Evolutionary conservation across 2,888 invertebrate genomes (phyloP).

Genomic region (Agriopis aurantiaria): DNA sequence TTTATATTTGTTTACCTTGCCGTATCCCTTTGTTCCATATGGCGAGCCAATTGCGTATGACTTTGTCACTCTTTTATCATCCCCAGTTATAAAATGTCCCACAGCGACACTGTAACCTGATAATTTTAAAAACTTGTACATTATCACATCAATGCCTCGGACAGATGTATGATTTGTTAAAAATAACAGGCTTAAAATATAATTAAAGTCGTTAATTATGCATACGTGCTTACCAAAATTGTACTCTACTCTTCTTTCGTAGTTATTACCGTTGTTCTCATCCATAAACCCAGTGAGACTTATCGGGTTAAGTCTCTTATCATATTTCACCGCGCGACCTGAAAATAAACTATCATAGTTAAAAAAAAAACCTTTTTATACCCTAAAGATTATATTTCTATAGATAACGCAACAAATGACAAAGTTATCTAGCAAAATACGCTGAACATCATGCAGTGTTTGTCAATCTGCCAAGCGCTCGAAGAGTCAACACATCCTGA

Average conservation of each 20-base stretch:
- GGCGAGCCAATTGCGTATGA: constrained; percentile 60
- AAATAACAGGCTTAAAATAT: too few relatives aligned
- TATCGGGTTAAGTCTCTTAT: not conserved
- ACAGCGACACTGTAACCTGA: constrained; percentile 66
- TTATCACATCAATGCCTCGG: not conserved
- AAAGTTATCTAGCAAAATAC: too few relatives aligned
- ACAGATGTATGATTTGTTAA: not conserved
- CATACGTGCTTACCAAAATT: constrained; percentile 23
- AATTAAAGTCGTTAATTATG: not conserved
- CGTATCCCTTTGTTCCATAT: constrained; percentile 59
- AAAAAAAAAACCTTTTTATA: not conserved
- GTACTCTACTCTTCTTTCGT: constrained; percentile 6
- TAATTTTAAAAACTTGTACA: constrained; percentile 29
- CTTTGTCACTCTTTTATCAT: not conserved
- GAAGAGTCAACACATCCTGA: too few relatives aligned
- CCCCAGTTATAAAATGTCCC: constrained; percentile 52
- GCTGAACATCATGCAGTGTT: too few relatives aligned
- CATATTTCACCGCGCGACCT: constrained; percentile 29
- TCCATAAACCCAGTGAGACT: not conserved
- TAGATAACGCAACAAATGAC: not conserved
- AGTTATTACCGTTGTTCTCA: not conserved
- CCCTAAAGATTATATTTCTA: too few relatives aligned
- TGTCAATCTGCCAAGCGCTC: too few relatives aligned
- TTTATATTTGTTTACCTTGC: constrained; percentile 54
- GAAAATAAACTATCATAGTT: constrained; percentile 4